These are phyloP conservation scores for Neogale vison DNA, from an alignment of 2,113 vertebrate species.

Conservation along the genomic window DNA sequence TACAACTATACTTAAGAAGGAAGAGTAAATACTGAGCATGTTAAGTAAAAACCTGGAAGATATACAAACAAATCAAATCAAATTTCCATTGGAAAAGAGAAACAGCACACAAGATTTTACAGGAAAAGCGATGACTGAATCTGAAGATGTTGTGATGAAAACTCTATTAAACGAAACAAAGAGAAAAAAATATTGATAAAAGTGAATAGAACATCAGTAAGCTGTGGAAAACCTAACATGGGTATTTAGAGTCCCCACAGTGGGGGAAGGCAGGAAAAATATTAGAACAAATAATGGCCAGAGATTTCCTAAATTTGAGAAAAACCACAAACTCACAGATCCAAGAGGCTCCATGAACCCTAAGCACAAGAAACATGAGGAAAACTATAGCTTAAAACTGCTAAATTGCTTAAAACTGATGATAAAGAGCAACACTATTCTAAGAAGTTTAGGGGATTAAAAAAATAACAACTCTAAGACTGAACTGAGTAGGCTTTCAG, in stretches of 20 bases:
- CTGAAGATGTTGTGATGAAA: background rate
- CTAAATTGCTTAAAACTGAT: background rate
- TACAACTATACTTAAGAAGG: background rate
- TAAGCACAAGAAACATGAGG: background rate
- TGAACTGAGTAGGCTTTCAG: background rate
- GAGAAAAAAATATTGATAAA: background rate
- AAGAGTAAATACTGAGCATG: background rate
- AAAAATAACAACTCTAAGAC: background rate
- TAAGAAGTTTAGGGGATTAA: background rate
- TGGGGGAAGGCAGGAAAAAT: background rate
- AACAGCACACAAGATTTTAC: background rate
- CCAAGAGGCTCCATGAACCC: background rate
- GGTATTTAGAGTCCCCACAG: background rate
- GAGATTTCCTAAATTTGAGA: slow-evolving; percentile 31
- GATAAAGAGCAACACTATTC: background rate
- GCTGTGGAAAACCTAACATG: background rate
- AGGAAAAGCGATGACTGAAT: background rate
- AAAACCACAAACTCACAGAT: slow-evolving; percentile 33
- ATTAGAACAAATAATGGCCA: background rate
- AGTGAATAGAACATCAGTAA: background rate
- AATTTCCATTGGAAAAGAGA: background rate
- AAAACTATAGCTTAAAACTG: background rate
- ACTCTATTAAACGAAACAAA: background rate
- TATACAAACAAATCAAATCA: background rate
- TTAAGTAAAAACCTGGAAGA: background rate